A percentile compares a stretch with the other conserved stretches of the same genome.
Evolutionary conservation across 1,140 invertebrate genomes (phyloP).

Genomic region (Rhyzopertha dominica): DNA sequence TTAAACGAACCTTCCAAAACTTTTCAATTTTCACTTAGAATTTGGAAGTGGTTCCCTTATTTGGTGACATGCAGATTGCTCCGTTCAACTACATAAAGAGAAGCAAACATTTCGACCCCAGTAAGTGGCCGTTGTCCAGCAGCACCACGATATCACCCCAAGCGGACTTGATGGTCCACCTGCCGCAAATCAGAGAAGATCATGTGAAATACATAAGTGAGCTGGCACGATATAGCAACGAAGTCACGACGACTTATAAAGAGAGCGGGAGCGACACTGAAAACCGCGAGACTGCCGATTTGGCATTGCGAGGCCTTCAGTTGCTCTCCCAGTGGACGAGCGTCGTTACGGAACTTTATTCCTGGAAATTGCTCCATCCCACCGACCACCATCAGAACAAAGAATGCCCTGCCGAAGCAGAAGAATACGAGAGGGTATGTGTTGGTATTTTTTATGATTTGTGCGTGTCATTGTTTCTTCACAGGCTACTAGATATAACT

Average conservation of each 20-base stretch:
- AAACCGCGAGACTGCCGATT: slow-evolving; percentile 87
- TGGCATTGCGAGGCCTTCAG: slow-evolving; percentile 88
- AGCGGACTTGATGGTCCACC: slow-evolving; percentile 92
- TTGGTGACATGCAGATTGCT: slow-evolving; percentile 99
- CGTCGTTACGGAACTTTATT: slow-evolving; percentile 95
- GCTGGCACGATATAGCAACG: slow-evolving; percentile 90
- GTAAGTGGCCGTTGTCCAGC: slow-evolving; percentile 87
- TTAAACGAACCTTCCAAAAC: no score
- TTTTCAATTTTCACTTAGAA: slow-evolving; percentile 59
- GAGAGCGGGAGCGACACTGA: slow-evolving; percentile 88
- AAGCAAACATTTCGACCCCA: slow-evolving; percentile 90
- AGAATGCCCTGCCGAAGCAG: slow-evolving; percentile 93
- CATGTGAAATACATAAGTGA: slow-evolving; percentile 98
- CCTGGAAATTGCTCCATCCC: slow-evolving; percentile 97
- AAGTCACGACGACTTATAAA: slow-evolving; percentile 90
- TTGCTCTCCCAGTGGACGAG: slow-evolving; percentile 95
- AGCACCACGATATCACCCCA: slow-evolving; percentile 80
- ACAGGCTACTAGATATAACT: slow-evolving; percentile 95
- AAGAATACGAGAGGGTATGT: slow-evolving; percentile 93
- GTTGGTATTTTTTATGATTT: not conserved
- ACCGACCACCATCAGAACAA: slow-evolving; percentile 97
- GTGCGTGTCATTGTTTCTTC: slow-evolving; percentile 13
- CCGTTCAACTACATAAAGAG: slow-evolving; percentile 98
- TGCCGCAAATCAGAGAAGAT: slow-evolving; percentile 92
- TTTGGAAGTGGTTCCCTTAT: slow-evolving; percentile 95